A percentile compares a stretch with the other conserved stretches of the same genome.
Evolutionary conservation across 2,113 vertebrate species (phyloP).

Genomic region (Phalacrocorax brasilianus): DNA sequence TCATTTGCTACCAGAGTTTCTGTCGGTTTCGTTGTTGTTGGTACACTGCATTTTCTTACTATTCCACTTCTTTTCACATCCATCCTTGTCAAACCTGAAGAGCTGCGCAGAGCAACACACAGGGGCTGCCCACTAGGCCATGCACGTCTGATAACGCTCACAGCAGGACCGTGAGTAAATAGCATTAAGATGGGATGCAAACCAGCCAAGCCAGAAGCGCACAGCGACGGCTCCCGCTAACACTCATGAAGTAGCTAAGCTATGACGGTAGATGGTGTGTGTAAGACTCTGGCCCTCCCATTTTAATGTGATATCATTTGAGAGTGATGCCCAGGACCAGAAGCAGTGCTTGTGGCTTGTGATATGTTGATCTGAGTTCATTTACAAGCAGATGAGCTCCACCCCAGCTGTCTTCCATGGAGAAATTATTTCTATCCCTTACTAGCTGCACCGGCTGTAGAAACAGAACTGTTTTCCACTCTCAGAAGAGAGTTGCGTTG

Average conservation of each 20-base stretch:
- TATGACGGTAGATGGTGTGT: rapidly evolving
- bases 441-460: neutral
- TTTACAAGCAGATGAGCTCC: neutral
- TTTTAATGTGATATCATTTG: neutral
- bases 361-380: neutral
- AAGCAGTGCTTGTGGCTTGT: neutral
- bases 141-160: neutral
- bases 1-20: neutral
- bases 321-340: neutral
- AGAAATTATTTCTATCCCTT: neutral
- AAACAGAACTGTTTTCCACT: neutral
- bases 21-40: neutral
- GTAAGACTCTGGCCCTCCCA: neutral
- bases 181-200: neutral
- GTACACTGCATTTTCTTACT: neutral
- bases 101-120: neutral
- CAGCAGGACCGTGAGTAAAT: neutral
- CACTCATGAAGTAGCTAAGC: neutral
- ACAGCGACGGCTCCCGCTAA: neutral
- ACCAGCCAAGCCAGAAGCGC: neutral
- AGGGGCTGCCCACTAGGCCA: neutral
- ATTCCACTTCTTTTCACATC: neutral
- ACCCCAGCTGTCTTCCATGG: neutral
- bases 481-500: rapidly evolving
- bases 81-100: neutral